phyloP scores from a whole-genome alignment of 2,113 vertebrate genomes.

The Benitochromis conjunctus region DNA sequence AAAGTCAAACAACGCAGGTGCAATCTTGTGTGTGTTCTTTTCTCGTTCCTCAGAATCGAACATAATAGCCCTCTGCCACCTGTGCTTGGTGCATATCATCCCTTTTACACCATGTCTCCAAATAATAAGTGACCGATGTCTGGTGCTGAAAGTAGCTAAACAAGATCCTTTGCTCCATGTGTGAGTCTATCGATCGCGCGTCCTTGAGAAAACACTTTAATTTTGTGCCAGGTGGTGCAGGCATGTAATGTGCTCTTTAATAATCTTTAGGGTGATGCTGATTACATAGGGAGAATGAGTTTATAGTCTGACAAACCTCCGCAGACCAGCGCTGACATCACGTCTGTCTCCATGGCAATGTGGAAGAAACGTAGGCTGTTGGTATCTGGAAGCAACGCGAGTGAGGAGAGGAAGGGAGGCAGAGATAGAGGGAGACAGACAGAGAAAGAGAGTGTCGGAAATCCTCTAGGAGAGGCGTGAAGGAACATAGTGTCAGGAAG shows the following conservation, averaged over 20 bases:
- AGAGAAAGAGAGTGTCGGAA: constrained; percentile 60
- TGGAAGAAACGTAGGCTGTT: constrained; percentile 56
- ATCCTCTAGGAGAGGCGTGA: constrained; percentile 69
- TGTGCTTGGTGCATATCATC: constrained; percentile 16
- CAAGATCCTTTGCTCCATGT: constrained; percentile 18
- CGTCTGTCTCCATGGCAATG: constrained; percentile 77
- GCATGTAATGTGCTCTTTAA: constrained; percentile 33
- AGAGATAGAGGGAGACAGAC: constrained; percentile 34
- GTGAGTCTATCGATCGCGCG: constrained; percentile 16
- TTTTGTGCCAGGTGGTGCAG: constrained; percentile 17
- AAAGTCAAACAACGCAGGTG: not conserved
- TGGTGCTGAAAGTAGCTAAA: constrained; percentile 15
- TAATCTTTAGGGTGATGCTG: constrained; percentile 35
- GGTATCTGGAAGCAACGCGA: constrained; percentile 47
- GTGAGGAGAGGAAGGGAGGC: constrained; percentile 36
- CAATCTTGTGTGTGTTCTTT: not conserved
- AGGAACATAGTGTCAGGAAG: constrained; percentile 71
- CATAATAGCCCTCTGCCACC: constrained; percentile 6
- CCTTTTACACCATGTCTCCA: not conserved
- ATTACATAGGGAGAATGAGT: constrained; percentile 23
- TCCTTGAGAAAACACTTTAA: constrained; percentile 5
- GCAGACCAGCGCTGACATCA: constrained; percentile 71
- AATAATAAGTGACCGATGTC: constrained; percentile 10
- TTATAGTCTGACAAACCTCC: constrained; percentile 45
- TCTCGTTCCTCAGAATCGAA: constrained; percentile 14